Base-by-base conservation (phyloP, 2,888 invertebrate species). In the Chesias legatella region DNA sequence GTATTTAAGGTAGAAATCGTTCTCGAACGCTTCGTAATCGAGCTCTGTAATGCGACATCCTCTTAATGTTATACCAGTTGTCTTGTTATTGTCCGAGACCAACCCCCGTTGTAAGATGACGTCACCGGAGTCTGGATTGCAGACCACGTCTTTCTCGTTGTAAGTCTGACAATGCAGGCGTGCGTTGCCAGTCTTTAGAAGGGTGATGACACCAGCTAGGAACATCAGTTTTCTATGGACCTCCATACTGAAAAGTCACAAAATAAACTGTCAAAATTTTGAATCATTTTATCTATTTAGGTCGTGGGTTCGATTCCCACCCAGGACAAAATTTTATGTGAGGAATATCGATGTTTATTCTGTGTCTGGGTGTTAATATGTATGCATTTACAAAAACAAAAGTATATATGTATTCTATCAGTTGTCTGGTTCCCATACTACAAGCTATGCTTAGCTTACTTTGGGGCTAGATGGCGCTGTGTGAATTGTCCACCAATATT, bases 21-120 rank as follows among this genome's bases (percentile, higher is more conserved):
- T 54, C 23, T 67, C 44, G 30, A 81, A 81, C 1, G 71, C 59
- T 43, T 69, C 70, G 1, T 37, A 51, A 7, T 70, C 67, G 0
- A 81, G 43, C 0, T 59, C 58, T 1, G 40, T 60, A 1, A 72
- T 60, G 7, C 58, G 55, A 43, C 72, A 72, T 6, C 33, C 49
- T 22, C 44, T 57, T 0, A 73, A 54, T 0, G 53, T 61, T 10
- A 73, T 62, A 5, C 48, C 42, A n/a, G 60, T 63, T 1, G 61
- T 62, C 20, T 27, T 37, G 6, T 57, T 58, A 31, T 66, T 65
- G 13, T 65, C 66, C 1, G 70, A 70, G 0, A 73, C 63, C 0
- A 67, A 34, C 3, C 68, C 67, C 51, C 58, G 62, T 28, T 34
- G 34, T 1, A 73, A 41, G 3, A 56, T 24, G 8, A 58, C 51